Base-by-base conservation (phyloP, 2,797 vertebrate species). In the Melanotaenia trifasciata region DNA sequence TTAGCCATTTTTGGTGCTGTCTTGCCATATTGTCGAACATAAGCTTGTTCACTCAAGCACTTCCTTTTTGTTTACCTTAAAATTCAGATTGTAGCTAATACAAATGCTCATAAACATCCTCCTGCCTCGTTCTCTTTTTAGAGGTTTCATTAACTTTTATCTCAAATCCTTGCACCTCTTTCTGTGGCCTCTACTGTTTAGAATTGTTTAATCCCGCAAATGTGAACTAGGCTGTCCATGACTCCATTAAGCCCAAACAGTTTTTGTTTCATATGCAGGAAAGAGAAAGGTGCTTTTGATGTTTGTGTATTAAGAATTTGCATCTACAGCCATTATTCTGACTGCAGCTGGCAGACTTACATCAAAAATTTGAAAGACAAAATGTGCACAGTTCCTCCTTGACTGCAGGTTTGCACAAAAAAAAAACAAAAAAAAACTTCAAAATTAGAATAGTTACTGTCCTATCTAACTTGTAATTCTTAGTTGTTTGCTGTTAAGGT, bases 401-500 rank as follows among this genome's bases (percentile, higher is more conserved):
- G 54, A 58, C 30, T 59, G 4, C 54, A 45, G 20, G 24, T 70
- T 64, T 70, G 7, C 13, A 40, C 2, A 36, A 30, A 67, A 51
- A 83, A 58, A 24, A 32, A 32, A 32, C 5, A 32, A 32, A 32
- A 32, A 32, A 3, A 28, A 28, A 4, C 5, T 20, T 4, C n/a
- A 4, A 64, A 73, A 70, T 66, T 47, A 68, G 77, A 72, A 50
- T 36, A 62, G 20, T 57, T 60, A 58, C 30, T 28, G 38, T 11
- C 50, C 24, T 50, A 10, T 64, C 1, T 11, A 3, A 24, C 58
- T 43, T 67, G 30, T 45, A 59, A 75, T 62, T 7, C 5, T 80
- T 57, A 38, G 24, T 64, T 18, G 6, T 70, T 53, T 8, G 26
- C 43, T 36, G 54, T 67, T 68, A 30, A 18, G 4, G 26, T 58